Conservation (phyloP, 2,797 vertebrate species). For the Acestrorhynchus altus region DNA sequence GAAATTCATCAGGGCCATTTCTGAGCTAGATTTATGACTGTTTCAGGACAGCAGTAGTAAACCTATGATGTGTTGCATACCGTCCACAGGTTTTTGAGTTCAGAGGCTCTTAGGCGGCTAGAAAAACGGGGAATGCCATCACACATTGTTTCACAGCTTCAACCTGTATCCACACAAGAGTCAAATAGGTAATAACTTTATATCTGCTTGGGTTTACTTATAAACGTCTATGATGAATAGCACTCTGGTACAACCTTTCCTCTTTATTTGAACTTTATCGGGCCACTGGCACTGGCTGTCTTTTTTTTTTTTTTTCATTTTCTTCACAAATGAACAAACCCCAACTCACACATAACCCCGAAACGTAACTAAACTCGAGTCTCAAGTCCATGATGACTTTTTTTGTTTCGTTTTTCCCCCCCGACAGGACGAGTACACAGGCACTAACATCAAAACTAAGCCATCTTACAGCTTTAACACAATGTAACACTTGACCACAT, state of each 20-base stretch:
- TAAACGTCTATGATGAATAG: conserved; percentile 13
- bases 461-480: conserved; percentile 19
- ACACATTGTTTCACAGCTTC: conserved; percentile 73
- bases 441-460: conserved; percentile 17
- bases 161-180: conserved; percentile 65
- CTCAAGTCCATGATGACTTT: background rate
- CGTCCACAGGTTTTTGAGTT: conserved; percentile 47
- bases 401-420: no score
- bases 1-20: background rate
- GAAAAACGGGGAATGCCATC: conserved; percentile 67
- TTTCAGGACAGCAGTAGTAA: conserved; percentile 38
- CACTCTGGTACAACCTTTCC: conserved; percentile 19
- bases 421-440: conserved; percentile 14
- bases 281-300: conserved; percentile 10
- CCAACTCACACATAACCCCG: background rate
- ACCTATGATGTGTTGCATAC: conserved; percentile 34
- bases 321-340: background rate
- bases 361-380: no score
- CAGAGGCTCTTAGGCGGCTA: conserved; percentile 66
- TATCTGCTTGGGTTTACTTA: conserved; percentile 30
- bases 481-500: conserved; percentile 32
- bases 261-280: conserved; percentile 6
- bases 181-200: conserved; percentile 56
- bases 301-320: background rate
- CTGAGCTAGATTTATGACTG: conserved; percentile 15